Evolutionary conservation across 2,113 vertebrate genomes (phyloP).

Genomic region (Macrotus californicus): DNA sequence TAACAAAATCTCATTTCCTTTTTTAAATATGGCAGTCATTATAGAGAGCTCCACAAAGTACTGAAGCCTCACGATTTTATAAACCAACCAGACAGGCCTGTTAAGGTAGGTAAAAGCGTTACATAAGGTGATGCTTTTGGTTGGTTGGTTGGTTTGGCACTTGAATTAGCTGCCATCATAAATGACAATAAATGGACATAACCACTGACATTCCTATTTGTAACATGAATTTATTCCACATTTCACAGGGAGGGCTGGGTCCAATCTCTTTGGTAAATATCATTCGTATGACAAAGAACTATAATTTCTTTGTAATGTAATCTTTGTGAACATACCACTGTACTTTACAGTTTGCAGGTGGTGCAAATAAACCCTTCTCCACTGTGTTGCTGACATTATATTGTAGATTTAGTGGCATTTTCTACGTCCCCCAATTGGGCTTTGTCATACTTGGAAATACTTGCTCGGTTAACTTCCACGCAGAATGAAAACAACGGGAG

Average conservation of each 20-base stretch:
- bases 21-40: background rate
- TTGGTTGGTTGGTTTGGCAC: background rate
- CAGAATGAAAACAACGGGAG: background rate
- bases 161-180: background rate
- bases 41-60: background rate
- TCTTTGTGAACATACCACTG: background rate
- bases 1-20: background rate
- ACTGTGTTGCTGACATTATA: background rate
- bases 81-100: background rate
- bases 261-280: background rate
- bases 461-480: background rate
- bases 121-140: background rate
- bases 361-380: background rate
- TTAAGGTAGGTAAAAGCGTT: background rate
- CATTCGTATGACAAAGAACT: background rate
- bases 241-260: background rate
- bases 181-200: background rate
- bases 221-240: slow-evolving; percentile 25
- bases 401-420: background rate
- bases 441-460: background rate
- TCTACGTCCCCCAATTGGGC: background rate
- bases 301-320: background rate
- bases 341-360: background rate
- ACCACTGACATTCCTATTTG: background rate
- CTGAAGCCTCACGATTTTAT: background rate